These are phyloP conservation scores for Nicator chloris DNA, from an alignment of 2,113 vertebrate species.

Conservation along the genomic window DNA sequence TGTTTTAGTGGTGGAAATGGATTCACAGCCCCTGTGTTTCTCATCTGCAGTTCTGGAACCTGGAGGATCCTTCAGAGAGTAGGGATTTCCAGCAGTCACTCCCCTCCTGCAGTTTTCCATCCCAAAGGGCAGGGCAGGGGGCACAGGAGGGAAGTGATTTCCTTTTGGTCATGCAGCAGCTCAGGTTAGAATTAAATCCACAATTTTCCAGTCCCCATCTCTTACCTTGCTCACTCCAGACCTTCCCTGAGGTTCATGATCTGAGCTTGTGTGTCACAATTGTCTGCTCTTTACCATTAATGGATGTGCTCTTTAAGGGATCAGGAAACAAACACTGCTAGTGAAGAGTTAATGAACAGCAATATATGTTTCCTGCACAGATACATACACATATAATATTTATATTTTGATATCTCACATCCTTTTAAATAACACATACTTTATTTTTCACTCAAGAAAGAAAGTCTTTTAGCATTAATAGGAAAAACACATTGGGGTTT, in stretches of 20 bases:
- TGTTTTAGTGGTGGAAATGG: neutral
- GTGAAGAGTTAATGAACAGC: neutral
- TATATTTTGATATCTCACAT: neutral
- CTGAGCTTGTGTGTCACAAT: neutral
- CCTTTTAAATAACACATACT: neutral
- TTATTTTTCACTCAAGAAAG: neutral
- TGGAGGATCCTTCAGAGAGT: neutral
- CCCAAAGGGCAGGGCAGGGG: neutral
- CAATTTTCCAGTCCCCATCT: neutral
- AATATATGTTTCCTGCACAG: neutral
- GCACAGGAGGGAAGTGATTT: neutral
- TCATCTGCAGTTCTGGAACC: neutral
- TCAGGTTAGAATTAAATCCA: neutral
- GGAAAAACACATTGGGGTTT: neutral
- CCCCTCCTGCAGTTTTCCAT: neutral
- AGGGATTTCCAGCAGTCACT: neutral
- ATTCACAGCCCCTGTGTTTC: neutral
- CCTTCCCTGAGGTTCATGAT: neutral
- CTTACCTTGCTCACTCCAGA: neutral
- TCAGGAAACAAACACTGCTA: neutral
- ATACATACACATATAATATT: neutral
- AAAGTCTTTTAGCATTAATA: neutral
- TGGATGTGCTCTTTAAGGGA: neutral
- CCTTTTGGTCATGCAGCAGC: neutral
- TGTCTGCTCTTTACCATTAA: neutral